Percentiles rank a stretch among this genome's conserved stretches.
Conservation (phyloP, 2,888 invertebrate genomes). For the Dryadula phaetusa region DNA sequence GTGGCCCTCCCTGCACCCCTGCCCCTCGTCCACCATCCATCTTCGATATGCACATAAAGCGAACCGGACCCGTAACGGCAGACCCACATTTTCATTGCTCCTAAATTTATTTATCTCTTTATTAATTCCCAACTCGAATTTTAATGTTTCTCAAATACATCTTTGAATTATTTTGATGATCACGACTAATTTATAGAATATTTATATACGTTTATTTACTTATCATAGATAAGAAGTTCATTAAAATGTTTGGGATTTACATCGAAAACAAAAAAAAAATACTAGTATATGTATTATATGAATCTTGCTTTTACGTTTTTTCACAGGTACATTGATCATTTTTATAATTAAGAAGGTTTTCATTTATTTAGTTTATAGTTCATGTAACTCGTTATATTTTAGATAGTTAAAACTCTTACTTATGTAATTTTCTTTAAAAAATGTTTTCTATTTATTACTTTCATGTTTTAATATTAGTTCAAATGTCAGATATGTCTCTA, state of each 20-base stretch:
- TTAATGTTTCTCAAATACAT: conserved; percentile 65
- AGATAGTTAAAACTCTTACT: too few relatives aligned
- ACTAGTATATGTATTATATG: conserved; percentile 28
- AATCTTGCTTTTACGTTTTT: conserved; percentile 44
- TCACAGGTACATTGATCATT: conserved; percentile 3
- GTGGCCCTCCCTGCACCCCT: conserved; percentile 53
- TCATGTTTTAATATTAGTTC: too few relatives aligned
- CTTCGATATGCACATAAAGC: conserved; percentile 84
- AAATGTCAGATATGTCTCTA: too few relatives aligned
- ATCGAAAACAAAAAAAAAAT: conserved; percentile 36
- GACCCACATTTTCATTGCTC: conserved; percentile 81
- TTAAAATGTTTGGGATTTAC: conserved; percentile 41
- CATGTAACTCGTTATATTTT: too few relatives aligned
- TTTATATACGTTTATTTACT: conserved; percentile 45
- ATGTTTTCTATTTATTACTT: too few relatives aligned
- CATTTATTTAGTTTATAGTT: conserved; percentile 6
- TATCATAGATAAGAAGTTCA: conserved; percentile 45
- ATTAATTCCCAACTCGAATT: conserved; percentile 81
- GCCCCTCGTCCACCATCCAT: conserved; percentile 76
- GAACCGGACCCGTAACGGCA: conserved; percentile 81
- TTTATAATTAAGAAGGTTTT: conserved; percentile 27
- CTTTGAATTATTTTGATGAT: conserved; percentile 47
- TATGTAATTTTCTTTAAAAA: too few relatives aligned
- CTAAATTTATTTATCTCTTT: conserved; percentile 84
- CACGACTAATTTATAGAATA: conserved; percentile 45